Evolutionary conservation across 2,113 vertebrate genomes (phyloP), one percentile per base, ranked within the genome.

Genomic region (Triplophysa rosa): DNA sequence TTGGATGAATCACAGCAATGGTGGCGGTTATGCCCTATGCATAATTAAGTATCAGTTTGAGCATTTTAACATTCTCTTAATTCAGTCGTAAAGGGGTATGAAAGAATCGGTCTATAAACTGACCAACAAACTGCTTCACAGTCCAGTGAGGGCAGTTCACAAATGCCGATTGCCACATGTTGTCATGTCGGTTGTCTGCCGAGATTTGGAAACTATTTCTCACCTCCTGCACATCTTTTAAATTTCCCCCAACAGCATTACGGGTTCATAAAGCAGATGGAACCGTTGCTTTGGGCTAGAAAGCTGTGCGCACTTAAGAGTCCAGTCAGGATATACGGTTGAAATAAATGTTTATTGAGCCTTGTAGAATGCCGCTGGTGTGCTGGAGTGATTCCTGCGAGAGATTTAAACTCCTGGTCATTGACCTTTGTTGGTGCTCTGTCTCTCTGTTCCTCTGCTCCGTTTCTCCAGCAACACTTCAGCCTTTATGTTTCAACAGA

Each of bases 331-430:
- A 72, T 67, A 45, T 76, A 47, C 0, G 78, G 82, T 80, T 72
- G 69, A 78, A 71, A 77, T 16, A 47, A 65, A 52, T 80, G 67
- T 62, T 69, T 79, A 71, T 37, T 71, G 70, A 86, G 84, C 45
- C 78, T 29, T 52, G 52, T 52, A 45, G 79, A 80, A 33, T 52
- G 33, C 67, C 74, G 70, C 80, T 71, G 66, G 58, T 47, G 37
- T 58, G 9, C 37, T 49, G 82, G 65, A 75, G 66, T 13, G n/a
- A 16, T 65, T 83, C 42, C 85, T 79, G 74, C 62, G 42, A 56
- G 33, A 59, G 24, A 56, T 65, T 58, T 65, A 59, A 59, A 78
- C 67, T 29, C 3, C 12, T 47, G 67, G n/a, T 40, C n/a, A 13
- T 49, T 72, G 61, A 78, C 47, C 67, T 54, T 47, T 29, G n/a